phyloP scores from a whole-genome alignment of 2,113 vertebrate genomes.

The Amphiprion percula region DNA sequence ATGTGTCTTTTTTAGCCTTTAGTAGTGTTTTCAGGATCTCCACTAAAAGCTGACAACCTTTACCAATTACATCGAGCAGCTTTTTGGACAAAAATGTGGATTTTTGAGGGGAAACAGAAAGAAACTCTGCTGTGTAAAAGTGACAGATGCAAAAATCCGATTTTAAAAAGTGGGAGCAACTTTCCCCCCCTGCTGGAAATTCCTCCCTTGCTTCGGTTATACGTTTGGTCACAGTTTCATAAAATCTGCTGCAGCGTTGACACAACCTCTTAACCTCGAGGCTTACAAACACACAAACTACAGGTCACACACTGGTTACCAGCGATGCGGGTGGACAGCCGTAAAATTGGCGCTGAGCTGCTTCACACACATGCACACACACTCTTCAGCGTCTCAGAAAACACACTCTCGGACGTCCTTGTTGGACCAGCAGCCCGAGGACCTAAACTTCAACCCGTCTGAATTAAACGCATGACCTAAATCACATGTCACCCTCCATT shows the following conservation, averaged over 20 bases:
- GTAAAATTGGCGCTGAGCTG: slow-evolving; percentile 33
- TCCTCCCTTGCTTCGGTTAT: background rate
- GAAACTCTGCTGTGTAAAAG: too few relatives aligned
- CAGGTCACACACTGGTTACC: slow-evolving; percentile 42
- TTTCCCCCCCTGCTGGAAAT: background rate
- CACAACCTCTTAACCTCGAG: background rate
- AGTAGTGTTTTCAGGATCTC: too few relatives aligned
- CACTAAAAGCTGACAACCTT: too few relatives aligned
- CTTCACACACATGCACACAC: slow-evolving; percentile 18
- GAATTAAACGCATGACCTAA: slow-evolving; percentile 21
- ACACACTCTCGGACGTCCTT: slow-evolving; percentile 1
- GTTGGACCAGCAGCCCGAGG: slow-evolving; percentile 5
- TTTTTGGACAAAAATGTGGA: too few relatives aligned
- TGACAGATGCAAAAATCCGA: too few relatives aligned
- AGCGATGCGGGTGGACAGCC: slow-evolving; percentile 44
- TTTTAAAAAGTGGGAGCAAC: too few relatives aligned
- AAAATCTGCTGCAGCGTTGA: slow-evolving; percentile 14
- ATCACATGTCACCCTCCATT: background rate
- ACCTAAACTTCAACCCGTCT: background rate
- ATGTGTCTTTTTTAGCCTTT: too few relatives aligned
- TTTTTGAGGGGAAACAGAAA: too few relatives aligned
- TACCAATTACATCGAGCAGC: too few relatives aligned
- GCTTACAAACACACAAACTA: background rate
- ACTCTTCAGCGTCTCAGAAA: too few relatives aligned
- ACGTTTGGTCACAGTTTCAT: slow-evolving; percentile 8